Evolutionary conservation across 2,888 invertebrate genomes (phyloP).

Genomic region (Keiferia lycopersicella): DNA sequence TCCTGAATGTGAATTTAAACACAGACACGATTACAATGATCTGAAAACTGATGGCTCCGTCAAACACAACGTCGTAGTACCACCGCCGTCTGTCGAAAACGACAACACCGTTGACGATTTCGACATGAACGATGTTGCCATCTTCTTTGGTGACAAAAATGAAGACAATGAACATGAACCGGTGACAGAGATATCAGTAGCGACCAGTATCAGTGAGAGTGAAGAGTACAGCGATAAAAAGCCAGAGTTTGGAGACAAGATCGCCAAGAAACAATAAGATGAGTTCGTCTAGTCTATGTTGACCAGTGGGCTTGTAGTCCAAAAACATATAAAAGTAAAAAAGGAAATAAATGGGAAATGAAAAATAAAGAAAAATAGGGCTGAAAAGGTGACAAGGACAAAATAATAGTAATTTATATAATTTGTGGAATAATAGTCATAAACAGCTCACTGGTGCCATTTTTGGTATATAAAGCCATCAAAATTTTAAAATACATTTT

Average conservation of each 20-base stretch:
- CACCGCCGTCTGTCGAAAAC: slow-evolving; percentile 55
- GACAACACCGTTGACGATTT: slow-evolving; percentile 61
- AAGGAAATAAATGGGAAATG: neutral
- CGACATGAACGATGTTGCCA: slow-evolving; percentile 81
- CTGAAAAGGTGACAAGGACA: neutral
- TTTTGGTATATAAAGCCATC: slow-evolving; percentile 44
- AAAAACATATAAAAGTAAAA: slow-evolving; percentile 15
- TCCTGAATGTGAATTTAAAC: slow-evolving; percentile 51
- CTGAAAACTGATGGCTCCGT: slow-evolving; percentile 69
- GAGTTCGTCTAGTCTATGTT: slow-evolving; percentile 49
- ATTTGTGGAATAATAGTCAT: neutral
- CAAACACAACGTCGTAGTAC: slow-evolving; percentile 65
- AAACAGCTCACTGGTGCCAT: slow-evolving; percentile 52
- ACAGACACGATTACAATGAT: slow-evolving; percentile 41
- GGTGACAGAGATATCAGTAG: slow-evolving; percentile 74
- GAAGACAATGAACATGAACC: slow-evolving; percentile 55
- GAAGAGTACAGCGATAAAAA: slow-evolving; percentile 44
- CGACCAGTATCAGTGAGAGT: slow-evolving; percentile 71
- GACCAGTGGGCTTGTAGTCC: slow-evolving; percentile 41
- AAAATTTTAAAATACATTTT: slow-evolving; percentile 28
- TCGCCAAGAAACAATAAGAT: slow-evolving; percentile 48
- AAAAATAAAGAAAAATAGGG: neutral
- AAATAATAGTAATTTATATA: neutral
- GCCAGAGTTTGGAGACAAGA: slow-evolving; percentile 59
- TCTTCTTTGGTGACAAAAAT: slow-evolving; percentile 68